Evolutionary conservation across 2,888 invertebrate genomes (phyloP).

Genomic region (Parnassius smintheus): DNA sequence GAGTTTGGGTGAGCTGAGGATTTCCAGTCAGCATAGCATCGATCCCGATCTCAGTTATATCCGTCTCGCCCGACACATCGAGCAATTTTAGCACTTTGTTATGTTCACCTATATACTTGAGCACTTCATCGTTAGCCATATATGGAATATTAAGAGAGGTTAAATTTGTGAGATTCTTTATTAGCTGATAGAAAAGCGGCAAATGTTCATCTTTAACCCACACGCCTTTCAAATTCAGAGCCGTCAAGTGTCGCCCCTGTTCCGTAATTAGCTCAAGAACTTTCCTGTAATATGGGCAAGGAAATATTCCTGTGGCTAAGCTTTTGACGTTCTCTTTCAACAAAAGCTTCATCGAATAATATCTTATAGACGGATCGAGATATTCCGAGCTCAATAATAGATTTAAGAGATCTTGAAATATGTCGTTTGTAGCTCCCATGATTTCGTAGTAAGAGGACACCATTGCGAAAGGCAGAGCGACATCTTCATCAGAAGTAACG

Average conservation of each 20-base stretch:
- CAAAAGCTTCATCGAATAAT: slow-evolving; percentile 83
- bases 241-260: slow-evolving; percentile 83
- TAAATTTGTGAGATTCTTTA: slow-evolving; percentile 81
- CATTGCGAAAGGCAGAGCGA: slow-evolving; percentile 80
- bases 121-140: slow-evolving; percentile 85
- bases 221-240: slow-evolving; percentile 86
- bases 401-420: slow-evolving; percentile 85
- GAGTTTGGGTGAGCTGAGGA: slow-evolving; percentile 73
- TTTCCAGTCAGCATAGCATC: slow-evolving; percentile 78
- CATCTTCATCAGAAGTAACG: slow-evolving; percentile 82
- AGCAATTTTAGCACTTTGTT: slow-evolving; percentile 81
- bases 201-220: slow-evolving; percentile 87
- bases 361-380: slow-evolving; percentile 84
- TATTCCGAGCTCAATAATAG: slow-evolving; percentile 84
- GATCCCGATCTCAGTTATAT: slow-evolving; percentile 84
- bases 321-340: slow-evolving; percentile 84
- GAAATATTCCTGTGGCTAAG: slow-evolving; percentile 85
- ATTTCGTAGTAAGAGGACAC: slow-evolving; percentile 82
- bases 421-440: slow-evolving; percentile 84
- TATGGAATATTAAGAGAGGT: slow-evolving; percentile 85
- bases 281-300: slow-evolving; percentile 85
- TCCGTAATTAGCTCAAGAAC: slow-evolving; percentile 84
- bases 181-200: slow-evolving; percentile 81
- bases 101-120: slow-evolving; percentile 80
- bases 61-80: slow-evolving; percentile 86